These are phyloP conservation scores for Spisula subtruncata DNA, from an alignment of 2,888 invertebrate genomes.

Conservation along the genomic window DNA sequence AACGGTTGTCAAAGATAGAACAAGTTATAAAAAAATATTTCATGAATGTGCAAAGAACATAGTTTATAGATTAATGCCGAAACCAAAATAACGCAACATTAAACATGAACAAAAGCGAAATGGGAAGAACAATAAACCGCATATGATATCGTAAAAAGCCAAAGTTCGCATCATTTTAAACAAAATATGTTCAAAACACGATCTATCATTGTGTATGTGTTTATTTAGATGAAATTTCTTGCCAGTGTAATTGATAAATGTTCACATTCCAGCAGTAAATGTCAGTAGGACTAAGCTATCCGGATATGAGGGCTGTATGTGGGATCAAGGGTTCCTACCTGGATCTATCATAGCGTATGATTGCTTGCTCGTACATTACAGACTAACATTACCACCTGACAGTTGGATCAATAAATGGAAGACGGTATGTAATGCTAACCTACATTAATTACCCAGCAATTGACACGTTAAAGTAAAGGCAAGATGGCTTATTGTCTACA, in stretches of 20 bases:
- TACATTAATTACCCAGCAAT: conserved; percentile 71
- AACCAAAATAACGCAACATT: conserved; percentile 37
- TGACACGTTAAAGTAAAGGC: conserved; percentile 60
- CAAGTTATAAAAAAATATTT: conserved; percentile 16
- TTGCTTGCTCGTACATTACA: conserved; percentile 59
- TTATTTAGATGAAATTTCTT: conserved; percentile 68
- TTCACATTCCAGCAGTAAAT: conserved; percentile 60
- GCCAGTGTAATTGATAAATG: conserved; percentile 69
- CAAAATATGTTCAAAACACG: conserved; percentile 66
- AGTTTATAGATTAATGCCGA: conserved; percentile 28
- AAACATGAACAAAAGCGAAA: conserved; percentile 40
- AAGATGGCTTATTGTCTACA: neutral
- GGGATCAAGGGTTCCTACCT: conserved; percentile 59
- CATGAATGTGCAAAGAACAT: conserved; percentile 29
- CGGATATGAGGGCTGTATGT: conserved; percentile 56
- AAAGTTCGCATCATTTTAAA: conserved; percentile 50
- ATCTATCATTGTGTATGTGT: conserved; percentile 65
- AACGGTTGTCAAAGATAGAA: neutral
- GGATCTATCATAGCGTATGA: conserved; percentile 49
- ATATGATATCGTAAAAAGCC: conserved; percentile 61
- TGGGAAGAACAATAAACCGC: conserved; percentile 43
- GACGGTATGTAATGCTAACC: conserved; percentile 55
- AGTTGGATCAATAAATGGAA: conserved; percentile 56
- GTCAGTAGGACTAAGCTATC: conserved; percentile 58
- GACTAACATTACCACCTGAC: conserved; percentile 47